Base-by-base conservation (phyloP, 2,797 vertebrate species). In the Pangasius larnaudii region DNA sequence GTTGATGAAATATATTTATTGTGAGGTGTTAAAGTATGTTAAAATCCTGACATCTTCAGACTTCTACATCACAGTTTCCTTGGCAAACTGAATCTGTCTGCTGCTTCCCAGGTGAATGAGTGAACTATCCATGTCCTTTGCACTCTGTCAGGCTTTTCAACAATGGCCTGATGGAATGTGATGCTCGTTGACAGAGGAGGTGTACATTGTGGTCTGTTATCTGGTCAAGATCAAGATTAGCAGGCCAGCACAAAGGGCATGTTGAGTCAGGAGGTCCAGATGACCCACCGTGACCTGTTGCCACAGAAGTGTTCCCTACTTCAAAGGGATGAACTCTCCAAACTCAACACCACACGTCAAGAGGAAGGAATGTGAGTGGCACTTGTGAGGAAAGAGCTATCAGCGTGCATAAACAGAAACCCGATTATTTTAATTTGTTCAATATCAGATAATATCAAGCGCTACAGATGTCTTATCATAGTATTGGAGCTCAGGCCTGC, bases 161-260 rank as follows among this genome's bases (percentile, higher is more conserved):
- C 85, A 56, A 81, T 46, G 86, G 65, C 63, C 78, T 89, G 71
- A 81, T 86, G 89, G 84, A 90, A 92, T 90, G 91, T 72, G 80
- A 75, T 58, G 30, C 59, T 63, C 30, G 51, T 88, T 90, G 82
- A 90, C 87, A 90, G 88, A 89, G 19, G 67, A 82, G 51, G 75
- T 81, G 58, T 83, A 84, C 89, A 85, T 86, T 74, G 83, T 59
- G 49, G 77, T 56, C 74, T 84, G 58, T 78, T 89, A 88, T 90
- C 86, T 90, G 86, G 59, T 86, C 84, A 86, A 77, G 69, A 89
- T 91, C 81, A 88, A 85, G 90, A 90, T 83, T 84, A 84, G 82
- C 75, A 88, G 89, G 16, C 72, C 30, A 69, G 86, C 77, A 92
- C 90, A 89, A 91, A 87, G 88, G 71, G 14, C 65, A 80, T 19